Conservation (phyloP, 2,113 vertebrate genomes). For the Chionomys nivalis region DNA sequence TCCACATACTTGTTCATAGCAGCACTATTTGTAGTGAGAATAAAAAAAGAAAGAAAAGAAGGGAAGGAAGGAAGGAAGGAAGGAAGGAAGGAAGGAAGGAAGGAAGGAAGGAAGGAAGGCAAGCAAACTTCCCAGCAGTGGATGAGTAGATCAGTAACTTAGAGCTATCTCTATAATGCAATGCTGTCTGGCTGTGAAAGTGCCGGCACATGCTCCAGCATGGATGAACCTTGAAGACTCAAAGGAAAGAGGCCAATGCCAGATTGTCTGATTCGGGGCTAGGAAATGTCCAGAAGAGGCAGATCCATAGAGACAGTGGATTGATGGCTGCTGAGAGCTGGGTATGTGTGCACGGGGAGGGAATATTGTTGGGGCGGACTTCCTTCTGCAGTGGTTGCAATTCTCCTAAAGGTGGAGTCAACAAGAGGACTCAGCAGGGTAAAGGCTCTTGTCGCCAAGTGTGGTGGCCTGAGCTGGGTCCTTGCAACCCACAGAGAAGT, state of each 20-base stretch:
- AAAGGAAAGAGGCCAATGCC: not conserved
- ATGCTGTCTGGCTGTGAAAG: not conserved
- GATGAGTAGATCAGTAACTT: not conserved
- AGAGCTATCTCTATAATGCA: not conserved
- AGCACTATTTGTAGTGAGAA: not conserved
- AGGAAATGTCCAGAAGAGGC: not conserved
- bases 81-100: too few relatives aligned
- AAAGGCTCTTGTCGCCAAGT: not conserved
- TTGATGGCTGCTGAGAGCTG: not conserved
- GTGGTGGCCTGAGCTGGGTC: not conserved
- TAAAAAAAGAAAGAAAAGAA: not conserved
- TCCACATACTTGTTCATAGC: not conserved
- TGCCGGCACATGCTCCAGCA: not conserved
- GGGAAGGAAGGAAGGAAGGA: too few relatives aligned
- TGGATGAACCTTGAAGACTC: not conserved
- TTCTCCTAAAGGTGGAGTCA: not conserved
- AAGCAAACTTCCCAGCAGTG: not conserved
- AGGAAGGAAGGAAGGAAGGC: not conserved
- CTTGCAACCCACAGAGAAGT: not conserved
- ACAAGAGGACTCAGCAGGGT: not conserved
- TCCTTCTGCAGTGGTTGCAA: not conserved
- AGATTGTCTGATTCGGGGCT: not conserved
- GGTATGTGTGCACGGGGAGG: too few relatives aligned
- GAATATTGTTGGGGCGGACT: not conserved
- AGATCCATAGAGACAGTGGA: not conserved